These are phyloP conservation scores for Sylvietta virens DNA, from an alignment of 2,113 vertebrate species.

Conservation along the genomic window DNA sequence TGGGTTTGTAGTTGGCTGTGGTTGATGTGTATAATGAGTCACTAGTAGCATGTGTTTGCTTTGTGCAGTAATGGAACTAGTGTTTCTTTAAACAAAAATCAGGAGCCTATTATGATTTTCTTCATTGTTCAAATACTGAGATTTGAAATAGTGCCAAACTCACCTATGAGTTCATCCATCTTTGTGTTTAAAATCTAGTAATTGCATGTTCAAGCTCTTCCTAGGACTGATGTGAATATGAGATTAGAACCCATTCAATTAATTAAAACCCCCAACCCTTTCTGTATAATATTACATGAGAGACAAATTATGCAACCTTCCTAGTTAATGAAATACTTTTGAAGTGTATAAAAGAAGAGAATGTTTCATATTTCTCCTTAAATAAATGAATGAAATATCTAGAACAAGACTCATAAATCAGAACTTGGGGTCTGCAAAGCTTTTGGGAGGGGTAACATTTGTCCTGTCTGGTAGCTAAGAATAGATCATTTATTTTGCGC, in stretches of 20 bases:
- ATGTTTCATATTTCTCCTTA: not conserved
- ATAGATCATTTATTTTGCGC: not conserved
- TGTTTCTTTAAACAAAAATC: not conserved
- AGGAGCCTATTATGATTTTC: not conserved
- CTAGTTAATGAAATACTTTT: not conserved
- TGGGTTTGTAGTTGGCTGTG: not conserved
- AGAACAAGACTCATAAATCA: not conserved
- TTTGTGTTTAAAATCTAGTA: not conserved
- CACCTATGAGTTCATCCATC: not conserved
- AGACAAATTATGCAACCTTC: not conserved
- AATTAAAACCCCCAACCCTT: not conserved
- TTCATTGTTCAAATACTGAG: not conserved
- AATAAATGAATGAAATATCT: not conserved
- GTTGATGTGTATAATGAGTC: not conserved
- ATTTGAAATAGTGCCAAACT: not conserved
- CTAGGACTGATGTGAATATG: not conserved
- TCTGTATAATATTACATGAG: not conserved
- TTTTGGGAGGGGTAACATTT: not conserved
- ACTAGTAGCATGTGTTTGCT: not conserved
- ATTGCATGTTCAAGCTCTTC: not conserved
- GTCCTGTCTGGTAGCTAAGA: not conserved
- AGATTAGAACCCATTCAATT: not conserved
- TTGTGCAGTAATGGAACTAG: not conserved
- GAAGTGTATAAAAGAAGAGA: not conserved
- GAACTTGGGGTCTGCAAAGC: not conserved